Percentiles rank a stretch among this genome's conserved stretches.
These are phyloP conservation scores for Engystomops pustulosus DNA, from an alignment of 2,113 vertebrate genomes.

Conservation along the genomic window DNA sequence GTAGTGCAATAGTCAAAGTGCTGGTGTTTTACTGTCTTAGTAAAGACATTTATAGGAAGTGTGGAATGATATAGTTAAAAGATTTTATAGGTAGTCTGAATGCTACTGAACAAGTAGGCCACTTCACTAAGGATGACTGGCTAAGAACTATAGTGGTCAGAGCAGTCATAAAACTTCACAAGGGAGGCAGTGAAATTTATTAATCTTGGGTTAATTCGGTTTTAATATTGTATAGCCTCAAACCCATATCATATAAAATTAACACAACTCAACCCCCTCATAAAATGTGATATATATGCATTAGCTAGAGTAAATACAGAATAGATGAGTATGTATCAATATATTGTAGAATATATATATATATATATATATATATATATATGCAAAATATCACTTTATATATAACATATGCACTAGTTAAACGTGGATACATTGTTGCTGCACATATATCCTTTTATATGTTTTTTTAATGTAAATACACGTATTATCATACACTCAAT, in stretches of 20 bases:
- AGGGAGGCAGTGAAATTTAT: conserved; percentile 62
- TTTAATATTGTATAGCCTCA: conserved; percentile 73
- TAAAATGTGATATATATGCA: background rate
- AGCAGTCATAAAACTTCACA: conserved; percentile 66
- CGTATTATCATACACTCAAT: background rate
- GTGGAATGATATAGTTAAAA: conserved; percentile 39
- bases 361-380: background rate
- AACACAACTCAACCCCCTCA: background rate
- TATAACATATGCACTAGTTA: background rate
- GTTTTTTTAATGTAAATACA: background rate
- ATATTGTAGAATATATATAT: background rate
- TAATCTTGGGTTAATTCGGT: conserved; percentile 61
- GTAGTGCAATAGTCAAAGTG: background rate
- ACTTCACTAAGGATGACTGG: conserved; percentile 34
- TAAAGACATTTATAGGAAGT: conserved; percentile 12
- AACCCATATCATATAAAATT: conserved; percentile 63
- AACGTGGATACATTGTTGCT: background rate
- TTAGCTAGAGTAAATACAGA: background rate
- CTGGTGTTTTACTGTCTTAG: conserved; percentile 7
- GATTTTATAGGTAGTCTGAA: conserved; percentile 35
- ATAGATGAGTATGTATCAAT: background rate
- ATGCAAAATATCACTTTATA: background rate
- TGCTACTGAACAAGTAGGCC: conserved; percentile 32
- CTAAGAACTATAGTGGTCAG: conserved; percentile 35
- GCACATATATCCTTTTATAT: background rate